Percentiles rank a stretch among this genome's conserved stretches.
These are phyloP conservation scores for Drosophila parthenogenetica DNA, from an alignment of 2,888 invertebrate genomes.

Conservation along the genomic window DNA sequence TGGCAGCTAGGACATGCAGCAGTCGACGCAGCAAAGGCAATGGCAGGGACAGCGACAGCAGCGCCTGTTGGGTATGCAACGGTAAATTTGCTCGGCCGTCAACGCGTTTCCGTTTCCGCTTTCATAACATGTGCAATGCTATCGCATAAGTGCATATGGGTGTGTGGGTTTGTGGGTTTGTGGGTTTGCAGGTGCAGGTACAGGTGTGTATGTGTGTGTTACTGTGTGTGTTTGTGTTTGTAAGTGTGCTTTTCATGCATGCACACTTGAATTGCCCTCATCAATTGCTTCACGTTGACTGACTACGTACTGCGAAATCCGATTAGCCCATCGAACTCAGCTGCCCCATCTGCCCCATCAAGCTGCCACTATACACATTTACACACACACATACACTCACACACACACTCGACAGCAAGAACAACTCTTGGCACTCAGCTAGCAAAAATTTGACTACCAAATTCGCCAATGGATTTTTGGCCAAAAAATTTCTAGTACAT, in stretches of 20 bases:
- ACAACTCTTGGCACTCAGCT: constrained; percentile 31
- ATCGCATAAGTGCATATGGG: constrained; percentile 12
- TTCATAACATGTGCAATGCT: constrained; percentile 44
- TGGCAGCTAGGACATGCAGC: constrained; percentile 4
- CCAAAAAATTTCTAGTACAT: constrained; percentile 49
- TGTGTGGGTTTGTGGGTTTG: not conserved
- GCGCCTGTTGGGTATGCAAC: constrained; percentile 44
- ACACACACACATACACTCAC: constrained; percentile 11
- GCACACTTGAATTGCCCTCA: constrained; percentile 75
- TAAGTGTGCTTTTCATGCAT: constrained; percentile 58
- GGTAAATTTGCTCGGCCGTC: constrained; percentile 52
- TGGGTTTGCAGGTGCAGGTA: not conserved
- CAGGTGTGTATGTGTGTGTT: not conserved
- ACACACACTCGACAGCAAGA: constrained; percentile 16
- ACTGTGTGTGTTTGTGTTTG: constrained; percentile 18
- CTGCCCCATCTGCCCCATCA: constrained; percentile 18
- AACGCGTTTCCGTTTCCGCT: constrained; percentile 67
- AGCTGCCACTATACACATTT: not conserved
- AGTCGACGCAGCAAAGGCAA: constrained; percentile 2
- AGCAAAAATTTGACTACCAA: constrained; percentile 71
- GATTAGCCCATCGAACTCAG: constrained; percentile 69
- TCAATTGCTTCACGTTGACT: constrained; percentile 78
- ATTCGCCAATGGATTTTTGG: constrained; percentile 57
- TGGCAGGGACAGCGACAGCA: constrained; percentile 11
- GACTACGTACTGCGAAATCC: constrained; percentile 72